A percentile compares a stretch with the other conserved stretches of the same genome.
Evolutionary conservation across 2,888 invertebrate species (phyloP).

Genomic region (Autographa gamma): DNA sequence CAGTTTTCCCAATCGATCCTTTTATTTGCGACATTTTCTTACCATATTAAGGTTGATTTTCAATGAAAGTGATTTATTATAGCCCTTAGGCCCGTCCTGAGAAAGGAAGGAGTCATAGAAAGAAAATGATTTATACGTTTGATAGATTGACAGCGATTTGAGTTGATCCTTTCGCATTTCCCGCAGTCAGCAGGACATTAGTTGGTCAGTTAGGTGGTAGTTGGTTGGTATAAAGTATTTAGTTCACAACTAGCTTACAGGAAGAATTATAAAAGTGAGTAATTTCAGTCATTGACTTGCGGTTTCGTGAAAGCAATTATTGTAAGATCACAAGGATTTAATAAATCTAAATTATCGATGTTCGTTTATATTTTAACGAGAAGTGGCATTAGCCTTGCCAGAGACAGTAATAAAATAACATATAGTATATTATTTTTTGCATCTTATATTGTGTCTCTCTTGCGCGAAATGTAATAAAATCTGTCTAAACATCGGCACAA

Average conservation of each 20-base stretch:
- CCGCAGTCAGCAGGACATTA: constrained; percentile 2
- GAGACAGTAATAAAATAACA: too few species aligned
- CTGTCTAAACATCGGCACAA: neutral
- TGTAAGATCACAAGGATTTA: too few species aligned
- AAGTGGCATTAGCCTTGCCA: too few species aligned
- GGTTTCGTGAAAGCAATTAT: too few species aligned
- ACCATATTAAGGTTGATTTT: constrained; percentile 4
- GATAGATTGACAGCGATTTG: neutral
- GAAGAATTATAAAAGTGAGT: too few species aligned
- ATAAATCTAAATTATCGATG: too few species aligned
- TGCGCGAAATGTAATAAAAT: neutral
- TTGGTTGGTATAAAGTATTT: neutral
- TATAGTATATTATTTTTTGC: too few species aligned
- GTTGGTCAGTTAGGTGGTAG: neutral
- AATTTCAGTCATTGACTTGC: too few species aligned
- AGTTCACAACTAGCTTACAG: too few species aligned
- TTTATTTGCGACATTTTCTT: neutral
- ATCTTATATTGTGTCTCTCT: neutral
- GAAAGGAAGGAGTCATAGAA: neutral
- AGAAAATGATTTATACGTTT: constrained; percentile 2
- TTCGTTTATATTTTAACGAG: too few species aligned
- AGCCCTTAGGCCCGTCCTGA: neutral
- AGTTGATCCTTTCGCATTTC: neutral
- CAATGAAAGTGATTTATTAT: constrained; percentile 4
- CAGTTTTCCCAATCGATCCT: neutral